Evolutionary conservation across 2,797 vertebrate genomes (phyloP).

Genomic region (Anniella stebbinsi): DNA sequence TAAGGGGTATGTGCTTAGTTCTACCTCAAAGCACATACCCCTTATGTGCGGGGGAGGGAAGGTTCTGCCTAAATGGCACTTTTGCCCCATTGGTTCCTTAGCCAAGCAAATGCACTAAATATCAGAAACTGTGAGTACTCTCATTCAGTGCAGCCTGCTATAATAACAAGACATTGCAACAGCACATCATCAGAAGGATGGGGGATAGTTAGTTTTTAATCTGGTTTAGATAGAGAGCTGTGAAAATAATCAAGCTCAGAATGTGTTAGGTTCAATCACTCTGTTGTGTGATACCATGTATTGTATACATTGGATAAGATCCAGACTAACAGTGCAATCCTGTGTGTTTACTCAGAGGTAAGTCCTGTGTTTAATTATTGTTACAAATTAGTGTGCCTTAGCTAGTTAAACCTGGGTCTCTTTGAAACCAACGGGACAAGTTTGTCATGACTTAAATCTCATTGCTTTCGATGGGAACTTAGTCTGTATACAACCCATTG

Average conservation of each 20-base stretch:
- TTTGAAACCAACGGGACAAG: background rate
- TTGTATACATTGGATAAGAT: background rate
- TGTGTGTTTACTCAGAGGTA: background rate
- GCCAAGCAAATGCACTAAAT: background rate
- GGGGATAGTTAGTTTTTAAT: background rate
- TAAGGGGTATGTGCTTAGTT: background rate
- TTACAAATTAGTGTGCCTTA: background rate
- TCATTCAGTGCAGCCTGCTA: background rate
- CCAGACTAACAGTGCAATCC: background rate
- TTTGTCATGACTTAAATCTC: background rate
- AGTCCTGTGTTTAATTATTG: background rate
- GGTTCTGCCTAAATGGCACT: background rate
- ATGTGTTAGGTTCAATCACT: background rate
- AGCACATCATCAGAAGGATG: background rate
- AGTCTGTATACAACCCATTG: background rate
- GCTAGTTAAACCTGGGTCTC: background rate
- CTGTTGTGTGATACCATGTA: background rate
- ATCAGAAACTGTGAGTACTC: background rate
- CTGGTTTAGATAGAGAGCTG: background rate
- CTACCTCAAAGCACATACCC: too few species aligned
- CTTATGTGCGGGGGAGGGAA: too few species aligned
- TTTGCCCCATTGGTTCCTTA: background rate
- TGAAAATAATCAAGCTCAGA: background rate
- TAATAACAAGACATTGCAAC: background rate
- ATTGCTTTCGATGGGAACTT: background rate